Evolutionary conservation across 2,113 vertebrate genomes (phyloP).

Genomic region (Pteruthius melanotis): DNA sequence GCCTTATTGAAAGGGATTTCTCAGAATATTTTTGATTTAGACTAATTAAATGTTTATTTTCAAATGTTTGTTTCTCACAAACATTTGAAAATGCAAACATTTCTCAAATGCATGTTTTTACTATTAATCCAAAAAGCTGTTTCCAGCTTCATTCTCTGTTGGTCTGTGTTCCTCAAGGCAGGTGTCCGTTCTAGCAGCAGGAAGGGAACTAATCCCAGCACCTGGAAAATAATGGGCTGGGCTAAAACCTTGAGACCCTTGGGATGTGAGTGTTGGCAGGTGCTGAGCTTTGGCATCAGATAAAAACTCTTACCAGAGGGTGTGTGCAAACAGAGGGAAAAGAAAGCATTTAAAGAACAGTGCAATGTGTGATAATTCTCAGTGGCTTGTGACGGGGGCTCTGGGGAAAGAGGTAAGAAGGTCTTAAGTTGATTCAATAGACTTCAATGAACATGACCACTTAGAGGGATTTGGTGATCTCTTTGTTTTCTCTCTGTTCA

Average conservation of each 20-base stretch:
- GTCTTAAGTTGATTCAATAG: not conserved
- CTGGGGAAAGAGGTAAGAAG: not conserved
- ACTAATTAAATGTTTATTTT: not conserved
- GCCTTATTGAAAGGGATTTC: not conserved
- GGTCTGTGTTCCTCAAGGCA: not conserved
- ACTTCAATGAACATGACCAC: not conserved
- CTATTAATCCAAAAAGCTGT: not conserved
- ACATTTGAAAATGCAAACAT: too few relatives aligned
- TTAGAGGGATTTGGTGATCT: not conserved
- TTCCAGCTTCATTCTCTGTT: not conserved
- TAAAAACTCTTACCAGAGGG: not conserved
- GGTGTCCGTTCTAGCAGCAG: not conserved
- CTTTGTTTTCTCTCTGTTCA: not conserved
- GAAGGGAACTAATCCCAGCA: not conserved
- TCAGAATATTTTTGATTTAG: not conserved
- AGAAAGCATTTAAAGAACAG: not conserved
- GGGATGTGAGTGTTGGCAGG: not conserved
- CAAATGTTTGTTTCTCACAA: not conserved
- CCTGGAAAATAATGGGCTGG: not conserved
- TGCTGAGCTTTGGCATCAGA: not conserved
- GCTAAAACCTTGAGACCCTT: not conserved
- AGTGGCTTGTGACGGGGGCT: not conserved
- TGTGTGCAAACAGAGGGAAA: not conserved
- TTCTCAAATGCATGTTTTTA: not conserved
- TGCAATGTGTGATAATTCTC: not conserved